Conservation (phyloP, 2,797 vertebrate species). For the Anolis apletophallus region DNA sequence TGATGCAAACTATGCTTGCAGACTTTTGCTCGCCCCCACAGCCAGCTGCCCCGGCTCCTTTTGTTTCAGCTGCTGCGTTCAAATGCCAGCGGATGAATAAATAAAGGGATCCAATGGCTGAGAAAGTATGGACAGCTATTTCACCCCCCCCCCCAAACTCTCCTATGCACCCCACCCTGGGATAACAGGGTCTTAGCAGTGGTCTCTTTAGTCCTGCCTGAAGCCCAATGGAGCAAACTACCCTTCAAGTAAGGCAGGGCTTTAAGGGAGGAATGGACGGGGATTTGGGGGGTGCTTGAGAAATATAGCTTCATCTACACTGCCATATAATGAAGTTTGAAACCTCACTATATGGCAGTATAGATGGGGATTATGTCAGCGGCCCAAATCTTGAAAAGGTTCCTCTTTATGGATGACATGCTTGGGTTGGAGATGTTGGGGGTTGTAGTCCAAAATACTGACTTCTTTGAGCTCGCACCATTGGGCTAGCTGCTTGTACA, state of each 20-base stretch:
- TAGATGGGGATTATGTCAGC: too few relatives aligned
- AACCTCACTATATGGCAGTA: too few relatives aligned
- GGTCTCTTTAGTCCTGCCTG: not conserved
- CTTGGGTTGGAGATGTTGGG: not conserved
- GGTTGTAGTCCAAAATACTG: not conserved
- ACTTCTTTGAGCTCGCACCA: not conserved
- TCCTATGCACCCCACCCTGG: not conserved
- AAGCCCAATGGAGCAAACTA: not conserved
- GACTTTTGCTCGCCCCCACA: constrained; percentile 19
- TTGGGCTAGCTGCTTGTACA: not conserved
- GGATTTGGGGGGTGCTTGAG: not conserved
- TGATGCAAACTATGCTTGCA: constrained; percentile 32
- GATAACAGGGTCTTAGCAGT: not conserved
- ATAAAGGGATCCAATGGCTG: constrained; percentile 26
- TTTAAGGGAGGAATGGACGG: not conserved
- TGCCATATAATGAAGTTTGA: too few relatives aligned
- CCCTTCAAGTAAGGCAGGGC: not conserved
- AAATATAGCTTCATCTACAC: too few relatives aligned
- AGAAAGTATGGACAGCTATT: constrained; percentile 29
- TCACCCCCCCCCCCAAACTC: not conserved
- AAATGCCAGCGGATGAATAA: constrained; percentile 47
- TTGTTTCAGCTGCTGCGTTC: constrained; percentile 58
- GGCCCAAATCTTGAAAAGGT: not conserved
- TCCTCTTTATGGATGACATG: too few relatives aligned
- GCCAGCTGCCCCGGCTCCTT: constrained; percentile 60